These are phyloP conservation scores for Mycteria americana DNA, from an alignment of 2,797 vertebrate species.

Conservation along the genomic window DNA sequence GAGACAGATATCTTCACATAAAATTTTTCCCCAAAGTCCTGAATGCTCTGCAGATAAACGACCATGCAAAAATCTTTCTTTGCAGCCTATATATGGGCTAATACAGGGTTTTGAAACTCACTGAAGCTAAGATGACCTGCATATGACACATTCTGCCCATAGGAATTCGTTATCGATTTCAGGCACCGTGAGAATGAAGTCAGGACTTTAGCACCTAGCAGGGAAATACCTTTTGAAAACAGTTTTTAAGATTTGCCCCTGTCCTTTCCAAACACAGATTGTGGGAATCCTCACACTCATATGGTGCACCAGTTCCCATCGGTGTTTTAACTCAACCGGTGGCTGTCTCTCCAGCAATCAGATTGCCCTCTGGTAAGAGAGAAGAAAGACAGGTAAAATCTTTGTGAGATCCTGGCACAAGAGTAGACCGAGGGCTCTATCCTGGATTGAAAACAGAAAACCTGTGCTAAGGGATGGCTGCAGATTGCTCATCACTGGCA, in stretches of 20 bases:
- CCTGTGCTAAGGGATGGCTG: neutral
- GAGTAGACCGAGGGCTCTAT: neutral
- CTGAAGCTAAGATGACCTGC: neutral
- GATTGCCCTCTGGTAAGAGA: neutral
- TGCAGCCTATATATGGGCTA: neutral
- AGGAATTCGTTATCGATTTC: neutral
- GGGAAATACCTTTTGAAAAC: neutral
- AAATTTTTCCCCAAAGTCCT: neutral
- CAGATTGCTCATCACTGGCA: neutral
- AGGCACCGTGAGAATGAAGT: neutral
- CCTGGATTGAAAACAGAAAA: neutral
- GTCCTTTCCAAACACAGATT: neutral
- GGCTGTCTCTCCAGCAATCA: neutral
- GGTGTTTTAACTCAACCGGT: neutral
- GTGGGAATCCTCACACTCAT: rapidly evolving
- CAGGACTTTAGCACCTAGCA: neutral
- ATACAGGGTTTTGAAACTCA: neutral
- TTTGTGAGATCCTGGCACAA: neutral
- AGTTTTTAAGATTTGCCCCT: neutral
- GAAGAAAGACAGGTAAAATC: neutral
- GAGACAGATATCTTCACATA: neutral
- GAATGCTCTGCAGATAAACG: neutral
- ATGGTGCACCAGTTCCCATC: rapidly evolving
- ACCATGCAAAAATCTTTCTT: neutral
- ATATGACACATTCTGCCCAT: neutral